phyloP scores from a whole-genome alignment of 2,797 vertebrate genomes.

The Acropternis orthonyx region DNA sequence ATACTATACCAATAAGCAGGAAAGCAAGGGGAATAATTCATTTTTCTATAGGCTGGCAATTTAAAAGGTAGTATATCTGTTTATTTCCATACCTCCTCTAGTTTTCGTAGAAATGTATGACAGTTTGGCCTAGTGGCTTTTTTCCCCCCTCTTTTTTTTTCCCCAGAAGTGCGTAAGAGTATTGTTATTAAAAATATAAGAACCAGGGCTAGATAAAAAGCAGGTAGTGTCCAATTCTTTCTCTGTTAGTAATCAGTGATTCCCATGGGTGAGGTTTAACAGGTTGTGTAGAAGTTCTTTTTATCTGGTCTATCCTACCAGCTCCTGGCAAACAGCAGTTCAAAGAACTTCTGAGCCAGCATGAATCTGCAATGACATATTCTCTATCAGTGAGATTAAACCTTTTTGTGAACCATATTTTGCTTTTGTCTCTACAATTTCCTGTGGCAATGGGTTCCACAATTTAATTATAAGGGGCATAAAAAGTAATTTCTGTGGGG shows the following conservation, averaged over 20 bases:
- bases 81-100: neutral
- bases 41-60: neutral
- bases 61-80: neutral
- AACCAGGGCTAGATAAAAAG: neutral
- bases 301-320: neutral
- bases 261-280: neutral
- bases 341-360: neutral
- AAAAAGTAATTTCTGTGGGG: neutral
- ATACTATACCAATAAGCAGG: neutral
- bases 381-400: neutral
- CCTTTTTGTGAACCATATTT: neutral
- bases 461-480: neutral
- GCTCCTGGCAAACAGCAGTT: neutral
- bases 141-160: rapidly evolving
- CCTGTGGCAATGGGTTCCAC: neutral
- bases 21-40: neutral
- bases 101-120: neutral
- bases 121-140: neutral
- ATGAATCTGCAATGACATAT: neutral
- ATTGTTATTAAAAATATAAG: neutral
- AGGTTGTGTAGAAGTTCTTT: neutral
- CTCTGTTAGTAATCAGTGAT: neutral
- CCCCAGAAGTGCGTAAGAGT: neutral
- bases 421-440: neutral
- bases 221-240: neutral